Percentiles rank a stretch among this genome's conserved stretches.
These are phyloP conservation scores for Leptinotarsa juncta DNA, from an alignment of 2,888 invertebrate species.

Conservation along the genomic window DNA sequence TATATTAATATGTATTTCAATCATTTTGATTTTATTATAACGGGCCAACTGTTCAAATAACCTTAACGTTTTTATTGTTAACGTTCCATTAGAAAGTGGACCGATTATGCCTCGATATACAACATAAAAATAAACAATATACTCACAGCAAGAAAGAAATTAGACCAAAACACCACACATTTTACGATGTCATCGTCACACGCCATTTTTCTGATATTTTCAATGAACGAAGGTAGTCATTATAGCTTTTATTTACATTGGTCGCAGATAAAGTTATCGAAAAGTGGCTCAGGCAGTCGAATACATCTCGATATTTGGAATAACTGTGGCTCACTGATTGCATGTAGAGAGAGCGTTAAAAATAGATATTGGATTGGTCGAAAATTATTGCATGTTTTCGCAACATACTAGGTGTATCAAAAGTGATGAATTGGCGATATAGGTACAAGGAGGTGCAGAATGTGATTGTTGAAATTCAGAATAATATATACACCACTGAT, in stretches of 20 bases:
- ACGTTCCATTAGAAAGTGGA: neutral
- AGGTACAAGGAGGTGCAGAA: too few species aligned
- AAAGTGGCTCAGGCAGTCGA: neutral
- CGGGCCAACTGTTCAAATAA: too few species aligned
- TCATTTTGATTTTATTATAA: too few species aligned
- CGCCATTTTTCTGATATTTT: slow-evolving; percentile 36
- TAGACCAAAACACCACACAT: slow-evolving; percentile 45
- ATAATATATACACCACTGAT: too few species aligned
- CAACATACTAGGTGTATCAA: neutral
- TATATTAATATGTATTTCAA: too few species aligned
- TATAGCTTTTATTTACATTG: slow-evolving; percentile 8
- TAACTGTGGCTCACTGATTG: slow-evolving; percentile 15
- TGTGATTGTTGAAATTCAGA: too few species aligned
- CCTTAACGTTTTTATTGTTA: neutral
- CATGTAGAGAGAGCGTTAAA: slow-evolving; percentile 3
- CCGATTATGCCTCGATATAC: neutral
- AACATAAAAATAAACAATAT: neutral
- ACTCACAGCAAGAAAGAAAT: slow-evolving; percentile 45
- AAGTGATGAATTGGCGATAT: neutral
- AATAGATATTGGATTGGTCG: slow-evolving; percentile 9
- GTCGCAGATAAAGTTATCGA: slow-evolving; percentile 17
- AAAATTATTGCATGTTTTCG: neutral
- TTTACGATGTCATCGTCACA: slow-evolving; percentile 45
- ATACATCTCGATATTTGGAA: slow-evolving; percentile 16
- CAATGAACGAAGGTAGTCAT: neutral